Percentiles rank a stretch among this genome's conserved stretches.
Evolutionary conservation across 2,113 vertebrate species (phyloP).

Genomic region (Nothobranchius furzeri): DNA sequence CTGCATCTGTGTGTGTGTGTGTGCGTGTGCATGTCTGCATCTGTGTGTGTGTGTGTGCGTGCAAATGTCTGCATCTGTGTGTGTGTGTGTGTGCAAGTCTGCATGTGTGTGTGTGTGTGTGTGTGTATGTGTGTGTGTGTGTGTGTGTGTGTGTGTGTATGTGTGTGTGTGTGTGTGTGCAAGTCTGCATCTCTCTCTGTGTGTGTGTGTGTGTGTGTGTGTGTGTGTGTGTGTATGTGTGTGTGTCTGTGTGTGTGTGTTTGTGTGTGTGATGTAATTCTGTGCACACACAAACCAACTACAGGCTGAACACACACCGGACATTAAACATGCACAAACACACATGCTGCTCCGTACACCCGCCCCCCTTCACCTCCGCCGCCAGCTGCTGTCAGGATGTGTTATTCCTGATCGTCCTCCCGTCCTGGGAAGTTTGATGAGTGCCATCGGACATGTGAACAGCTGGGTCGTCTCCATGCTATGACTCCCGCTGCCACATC

Average conservation of each 20-base stretch:
- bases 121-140: too few species aligned
- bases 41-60: too few species aligned
- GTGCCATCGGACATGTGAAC: slow-evolving; percentile 44
- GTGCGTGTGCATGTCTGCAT: too few species aligned
- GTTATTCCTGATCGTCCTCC: slow-evolving; percentile 57
- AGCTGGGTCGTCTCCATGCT: slow-evolving; percentile 59
- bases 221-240: too few species aligned
- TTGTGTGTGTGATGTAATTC: slow-evolving; percentile 17
- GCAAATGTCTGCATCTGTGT: too few species aligned
- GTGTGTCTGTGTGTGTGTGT: too few species aligned
- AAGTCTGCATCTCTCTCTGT: slow-evolving; percentile 56
- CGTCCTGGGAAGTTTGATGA: slow-evolving; percentile 38
- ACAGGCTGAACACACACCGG: slow-evolving; percentile 18
- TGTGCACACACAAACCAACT: slow-evolving; percentile 68
- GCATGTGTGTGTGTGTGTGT: too few species aligned
- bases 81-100: too few species aligned
- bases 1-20: too few species aligned
- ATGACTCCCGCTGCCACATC: slow-evolving; percentile 63
- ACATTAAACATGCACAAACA: slow-evolving; percentile 18
- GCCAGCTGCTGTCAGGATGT: slow-evolving; percentile 45
- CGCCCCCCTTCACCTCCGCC: slow-evolving; percentile 22
- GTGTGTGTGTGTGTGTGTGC: slow-evolving; percentile 53
- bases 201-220: slow-evolving; percentile 56
- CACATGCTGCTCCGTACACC: slow-evolving; percentile 25
- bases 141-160: too few species aligned